phyloP scores from a whole-genome alignment of 2,797 vertebrate genomes.

The Anolis apletophallus region DNA sequence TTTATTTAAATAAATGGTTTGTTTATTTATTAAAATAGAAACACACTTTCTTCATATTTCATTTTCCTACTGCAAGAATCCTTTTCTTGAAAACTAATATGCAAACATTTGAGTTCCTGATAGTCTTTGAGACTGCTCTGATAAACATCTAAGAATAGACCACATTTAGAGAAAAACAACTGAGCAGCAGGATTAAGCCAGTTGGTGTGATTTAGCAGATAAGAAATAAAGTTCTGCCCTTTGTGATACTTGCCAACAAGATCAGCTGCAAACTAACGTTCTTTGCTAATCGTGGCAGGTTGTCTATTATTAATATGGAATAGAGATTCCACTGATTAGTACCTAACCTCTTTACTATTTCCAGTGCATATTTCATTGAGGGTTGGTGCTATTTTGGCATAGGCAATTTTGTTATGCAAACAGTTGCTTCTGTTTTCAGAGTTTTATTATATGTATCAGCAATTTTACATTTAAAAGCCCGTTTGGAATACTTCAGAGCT shows the following conservation, averaged over 20 bases:
- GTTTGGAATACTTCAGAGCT: not conserved
- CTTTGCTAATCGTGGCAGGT: conserved; percentile 13
- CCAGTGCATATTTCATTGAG: not conserved
- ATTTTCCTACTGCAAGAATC: not conserved
- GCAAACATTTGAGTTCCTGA: not conserved
- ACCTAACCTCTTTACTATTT: not conserved
- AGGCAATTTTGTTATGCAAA: not conserved
- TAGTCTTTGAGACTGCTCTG: not conserved
- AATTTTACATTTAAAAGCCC: not conserved
- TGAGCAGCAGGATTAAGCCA: conserved; percentile 1
- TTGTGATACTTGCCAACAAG: not conserved
- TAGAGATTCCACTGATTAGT: not conserved
- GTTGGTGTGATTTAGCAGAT: conserved; percentile 33
- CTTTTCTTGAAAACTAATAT: not conserved
- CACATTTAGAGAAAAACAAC: not conserved
- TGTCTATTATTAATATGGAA: conserved; percentile 37
- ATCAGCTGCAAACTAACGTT: conserved; percentile 21
- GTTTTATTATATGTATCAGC: not conserved
- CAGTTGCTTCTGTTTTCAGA: not conserved
- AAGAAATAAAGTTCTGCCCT: conserved; percentile 9
- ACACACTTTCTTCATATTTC: no score
- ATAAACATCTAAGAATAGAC: not conserved
- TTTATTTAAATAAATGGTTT: not conserved
- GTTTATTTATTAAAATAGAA: not conserved
- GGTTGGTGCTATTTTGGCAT: not conserved